Evolutionary conservation across 2,888 invertebrate species (phyloP).

Genomic region (Eulithis prunata): DNA sequence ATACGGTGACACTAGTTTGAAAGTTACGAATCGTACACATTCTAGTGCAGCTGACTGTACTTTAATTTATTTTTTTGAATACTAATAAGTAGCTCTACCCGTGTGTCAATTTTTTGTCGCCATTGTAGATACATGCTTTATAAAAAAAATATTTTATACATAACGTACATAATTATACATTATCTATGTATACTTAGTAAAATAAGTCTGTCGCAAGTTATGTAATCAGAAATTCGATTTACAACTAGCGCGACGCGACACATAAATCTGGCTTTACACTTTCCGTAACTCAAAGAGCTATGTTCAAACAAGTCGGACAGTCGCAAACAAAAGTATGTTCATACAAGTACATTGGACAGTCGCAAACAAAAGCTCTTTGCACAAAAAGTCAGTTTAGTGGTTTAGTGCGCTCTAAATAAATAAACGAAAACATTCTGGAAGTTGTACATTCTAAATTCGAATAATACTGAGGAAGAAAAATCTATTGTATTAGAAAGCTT

Average conservation of each 20-base stretch:
- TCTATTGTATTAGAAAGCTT: too few relatives aligned
- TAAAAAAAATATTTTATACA: too few relatives aligned
- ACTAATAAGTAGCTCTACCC: too few relatives aligned
- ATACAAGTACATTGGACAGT: slow-evolving; percentile 1
- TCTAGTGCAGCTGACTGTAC: too few relatives aligned
- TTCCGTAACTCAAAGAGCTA: slow-evolving; percentile 4
- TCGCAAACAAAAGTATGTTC: neutral
- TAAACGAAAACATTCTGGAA: slow-evolving; percentile 1
- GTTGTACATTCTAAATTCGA: slow-evolving; percentile 4
- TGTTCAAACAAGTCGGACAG: slow-evolving; percentile 7
- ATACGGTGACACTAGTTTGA: too few relatives aligned
- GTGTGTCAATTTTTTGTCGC: too few relatives aligned
- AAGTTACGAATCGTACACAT: too few relatives aligned
- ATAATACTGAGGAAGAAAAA: neutral
- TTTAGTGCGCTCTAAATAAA: slow-evolving; percentile 7
- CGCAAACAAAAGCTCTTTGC: slow-evolving; percentile 10
- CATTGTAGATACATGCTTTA: too few relatives aligned
- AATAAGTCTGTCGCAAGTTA: neutral
- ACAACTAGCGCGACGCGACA: too few relatives aligned
- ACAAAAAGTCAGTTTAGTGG: slow-evolving; percentile 1
- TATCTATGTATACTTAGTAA: too few relatives aligned
- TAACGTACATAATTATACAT: too few relatives aligned
- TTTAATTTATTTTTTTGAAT: too few relatives aligned
- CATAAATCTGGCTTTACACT: neutral
- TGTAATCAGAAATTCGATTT: neutral